phyloP scores from a whole-genome alignment of 2,113 vertebrate species.

The Dasyprocta punctata region DNA sequence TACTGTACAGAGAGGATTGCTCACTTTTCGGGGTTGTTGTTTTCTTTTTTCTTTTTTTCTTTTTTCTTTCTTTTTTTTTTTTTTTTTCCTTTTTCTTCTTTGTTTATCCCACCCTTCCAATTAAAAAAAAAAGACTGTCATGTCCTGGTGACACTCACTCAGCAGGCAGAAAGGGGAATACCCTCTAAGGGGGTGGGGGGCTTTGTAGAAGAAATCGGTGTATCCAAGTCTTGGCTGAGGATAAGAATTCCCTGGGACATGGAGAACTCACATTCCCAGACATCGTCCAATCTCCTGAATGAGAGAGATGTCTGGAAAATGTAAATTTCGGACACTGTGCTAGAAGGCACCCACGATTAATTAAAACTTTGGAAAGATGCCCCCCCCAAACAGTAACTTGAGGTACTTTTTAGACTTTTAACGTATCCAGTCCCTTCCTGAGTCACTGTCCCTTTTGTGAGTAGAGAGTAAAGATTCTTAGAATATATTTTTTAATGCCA shows the following conservation, averaged over 20 bases:
- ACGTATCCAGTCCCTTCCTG: neutral
- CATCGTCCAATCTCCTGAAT: neutral
- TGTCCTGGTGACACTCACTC: constrained; percentile 1
- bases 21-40: constrained; percentile 12
- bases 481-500: neutral
- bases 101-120: neutral
- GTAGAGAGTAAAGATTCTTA: neutral
- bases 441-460: neutral
- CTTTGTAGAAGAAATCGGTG: neutral
- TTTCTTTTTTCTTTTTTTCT: too few species aligned
- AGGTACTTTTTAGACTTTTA: neutral
- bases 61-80: too few species aligned
- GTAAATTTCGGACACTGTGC: neutral
- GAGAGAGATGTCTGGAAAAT: neutral
- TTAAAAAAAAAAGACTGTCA: neutral
- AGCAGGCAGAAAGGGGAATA: constrained; percentile 15
- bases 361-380: constrained; percentile 15
- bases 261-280: neutral
- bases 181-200: neutral
- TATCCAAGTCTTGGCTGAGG: constrained; percentile 4
- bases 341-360: neutral
- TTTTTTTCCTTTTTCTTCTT: too few species aligned
- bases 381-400: neutral
- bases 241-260: neutral
- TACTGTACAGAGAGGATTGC: constrained; percentile 33